A percentile compares a stretch with the other conserved stretches of the same genome.
phyloP scores from a whole-genome alignment of 2,113 vertebrate species.

The Irena cyanogastra region DNA sequence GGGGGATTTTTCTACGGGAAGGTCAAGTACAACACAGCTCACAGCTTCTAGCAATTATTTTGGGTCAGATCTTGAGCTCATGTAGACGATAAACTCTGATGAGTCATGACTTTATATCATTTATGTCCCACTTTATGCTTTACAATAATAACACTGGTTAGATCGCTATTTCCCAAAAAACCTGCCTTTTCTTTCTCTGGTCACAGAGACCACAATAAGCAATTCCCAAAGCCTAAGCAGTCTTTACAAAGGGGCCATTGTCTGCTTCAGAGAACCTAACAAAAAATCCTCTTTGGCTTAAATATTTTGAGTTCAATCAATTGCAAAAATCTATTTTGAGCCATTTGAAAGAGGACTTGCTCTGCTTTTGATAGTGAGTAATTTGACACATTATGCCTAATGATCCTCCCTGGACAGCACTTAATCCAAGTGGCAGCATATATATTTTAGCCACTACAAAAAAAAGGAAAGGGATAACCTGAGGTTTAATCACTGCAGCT shows the following conservation, averaged over 20 bases:
- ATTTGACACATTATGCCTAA: background rate
- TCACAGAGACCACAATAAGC: background rate
- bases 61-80: background rate
- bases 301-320: background rate
- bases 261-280: background rate
- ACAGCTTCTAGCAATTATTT: background rate
- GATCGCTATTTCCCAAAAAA: background rate
- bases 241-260: background rate
- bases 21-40: background rate
- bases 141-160: background rate
- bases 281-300: background rate
- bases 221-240: background rate
- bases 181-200: background rate
- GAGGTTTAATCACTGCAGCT: background rate
- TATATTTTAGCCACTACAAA: background rate
- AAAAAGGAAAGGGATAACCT: background rate
- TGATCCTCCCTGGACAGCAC: background rate
- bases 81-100: background rate
- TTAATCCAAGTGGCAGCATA: background rate
- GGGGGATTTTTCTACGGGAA: background rate
- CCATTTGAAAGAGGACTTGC: background rate
- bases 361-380: background rate
- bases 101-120: background rate
- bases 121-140: background rate
- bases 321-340: background rate